Conservation (phyloP, 2,888 invertebrate species). For the Meteorus cinctellus region DNA sequence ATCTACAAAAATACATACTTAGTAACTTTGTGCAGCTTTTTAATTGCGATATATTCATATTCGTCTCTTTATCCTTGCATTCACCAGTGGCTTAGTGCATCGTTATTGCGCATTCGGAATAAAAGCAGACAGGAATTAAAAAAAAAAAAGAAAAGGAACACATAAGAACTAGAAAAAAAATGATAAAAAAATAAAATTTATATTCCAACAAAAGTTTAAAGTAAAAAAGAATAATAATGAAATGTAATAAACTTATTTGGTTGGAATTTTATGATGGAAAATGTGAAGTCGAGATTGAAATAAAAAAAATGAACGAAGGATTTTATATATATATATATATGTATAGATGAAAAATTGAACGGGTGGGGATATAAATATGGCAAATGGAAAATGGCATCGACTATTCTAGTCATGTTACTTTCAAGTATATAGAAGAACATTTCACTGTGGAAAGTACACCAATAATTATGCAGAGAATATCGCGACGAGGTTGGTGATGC, state of each 20-base stretch:
- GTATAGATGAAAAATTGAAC: background rate
- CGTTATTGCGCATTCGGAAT: slow-evolving; percentile 3
- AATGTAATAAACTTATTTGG: slow-evolving; percentile 12
- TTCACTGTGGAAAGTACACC: slow-evolving; percentile 45
- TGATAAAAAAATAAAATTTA: slow-evolving; percentile 44
- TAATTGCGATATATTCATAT: background rate
- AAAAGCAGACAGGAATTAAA: background rate
- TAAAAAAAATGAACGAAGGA: slow-evolving; percentile 45
- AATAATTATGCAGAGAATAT: slow-evolving; percentile 69
- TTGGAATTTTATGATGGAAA: slow-evolving; percentile 32
- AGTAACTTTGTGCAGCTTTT: background rate
- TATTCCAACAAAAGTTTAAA: slow-evolving; percentile 38
- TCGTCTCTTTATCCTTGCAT: background rate
- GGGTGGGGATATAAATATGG: slow-evolving; percentile 15
- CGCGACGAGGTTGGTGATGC: slow-evolving; percentile 54
- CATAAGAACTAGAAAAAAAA: slow-evolving; percentile 30
- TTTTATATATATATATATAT: slow-evolving; percentile 21
- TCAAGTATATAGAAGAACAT: slow-evolving; percentile 19
- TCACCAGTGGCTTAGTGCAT: background rate
- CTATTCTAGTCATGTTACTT: slow-evolving; percentile 36
- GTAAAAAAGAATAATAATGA: slow-evolving; percentile 45
- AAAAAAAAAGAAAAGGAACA: background rate
- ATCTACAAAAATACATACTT: background rate
- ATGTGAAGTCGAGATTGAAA: slow-evolving; percentile 38
- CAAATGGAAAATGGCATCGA: slow-evolving; percentile 31